A percentile compares a stretch with the other conserved stretches of the same genome.
Evolutionary conservation across 2,888 invertebrate species (phyloP).

Genomic region (Hanleya hanleyi): DNA sequence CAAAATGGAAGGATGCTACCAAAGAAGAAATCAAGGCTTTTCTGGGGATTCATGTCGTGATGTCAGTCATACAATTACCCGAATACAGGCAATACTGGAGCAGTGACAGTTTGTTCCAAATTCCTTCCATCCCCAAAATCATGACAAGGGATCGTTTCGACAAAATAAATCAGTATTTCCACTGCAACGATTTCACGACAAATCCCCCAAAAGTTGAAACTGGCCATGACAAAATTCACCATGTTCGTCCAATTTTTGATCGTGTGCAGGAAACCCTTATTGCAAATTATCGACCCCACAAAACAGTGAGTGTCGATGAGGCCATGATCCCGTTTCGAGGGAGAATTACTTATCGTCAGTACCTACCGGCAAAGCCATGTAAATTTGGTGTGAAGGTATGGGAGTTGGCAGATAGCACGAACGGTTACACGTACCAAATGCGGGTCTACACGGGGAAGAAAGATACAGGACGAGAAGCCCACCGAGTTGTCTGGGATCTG

Average conservation of each 20-base stretch:
- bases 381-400: conserved; percentile 11
- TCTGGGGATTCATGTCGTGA: neutral
- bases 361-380: conserved; percentile 8
- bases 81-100: neutral
- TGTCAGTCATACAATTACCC: neutral
- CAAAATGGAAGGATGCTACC: neutral
- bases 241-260: conserved; percentile 10
- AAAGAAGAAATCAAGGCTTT: neutral
- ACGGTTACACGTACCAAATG: neutral
- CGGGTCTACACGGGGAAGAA: neutral
- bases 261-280: neutral
- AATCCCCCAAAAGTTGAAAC: neutral
- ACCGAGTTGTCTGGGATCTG: conserved; percentile 11
- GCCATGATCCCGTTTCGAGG: neutral
- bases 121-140: neutral
- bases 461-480: neutral
- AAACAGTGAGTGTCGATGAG: conserved; percentile 2
- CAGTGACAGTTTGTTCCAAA: neutral
- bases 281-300: neutral
- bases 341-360: neutral
- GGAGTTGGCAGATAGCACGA: neutral
- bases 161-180: neutral
- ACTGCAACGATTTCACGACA: neutral
- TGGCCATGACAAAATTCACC: neutral
- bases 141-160: neutral